A percentile compares a stretch with the other conserved stretches of the same genome.
phyloP scores from a whole-genome alignment of 2,113 vertebrate genomes.

The Odocoileus hemionus region DNA sequence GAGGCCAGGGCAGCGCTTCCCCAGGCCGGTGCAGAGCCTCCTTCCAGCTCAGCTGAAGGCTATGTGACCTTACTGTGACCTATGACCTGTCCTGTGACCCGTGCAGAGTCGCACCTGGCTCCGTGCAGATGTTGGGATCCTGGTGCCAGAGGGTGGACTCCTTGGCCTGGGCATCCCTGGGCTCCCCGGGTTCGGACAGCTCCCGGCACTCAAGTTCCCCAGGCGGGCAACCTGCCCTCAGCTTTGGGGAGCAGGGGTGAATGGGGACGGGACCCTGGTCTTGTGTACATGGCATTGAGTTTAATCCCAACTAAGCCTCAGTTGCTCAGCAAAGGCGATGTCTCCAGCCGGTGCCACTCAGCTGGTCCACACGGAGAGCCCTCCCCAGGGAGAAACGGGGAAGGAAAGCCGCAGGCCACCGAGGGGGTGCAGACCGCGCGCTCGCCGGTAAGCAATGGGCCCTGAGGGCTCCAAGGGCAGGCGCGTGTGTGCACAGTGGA shows the following conservation, averaged over 20 bases:
- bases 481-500: fast-evolving
- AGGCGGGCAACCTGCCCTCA: not conserved
- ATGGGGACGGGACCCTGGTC: not conserved
- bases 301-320: not conserved
- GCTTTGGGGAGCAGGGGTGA: fast-evolving
- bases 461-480: not conserved
- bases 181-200: fast-evolving
- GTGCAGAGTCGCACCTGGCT: not conserved
- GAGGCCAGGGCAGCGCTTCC: not conserved
- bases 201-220: not conserved
- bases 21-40: not conserved
- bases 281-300: not conserved
- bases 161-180: not conserved
- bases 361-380: not conserved
- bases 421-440: fast-evolving
- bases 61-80: not conserved
- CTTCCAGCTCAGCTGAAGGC: not conserved
- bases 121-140: not conserved
- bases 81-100: fast-evolving
- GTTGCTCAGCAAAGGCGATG: fast-evolving
- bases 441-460: fast-evolving
- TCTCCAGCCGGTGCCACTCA: not conserved
- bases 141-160: not conserved
- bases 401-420: fast-evolving
- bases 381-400: not conserved